Conservation (phyloP, 2,888 invertebrate species). For the Philonicus albiceps region DNA sequence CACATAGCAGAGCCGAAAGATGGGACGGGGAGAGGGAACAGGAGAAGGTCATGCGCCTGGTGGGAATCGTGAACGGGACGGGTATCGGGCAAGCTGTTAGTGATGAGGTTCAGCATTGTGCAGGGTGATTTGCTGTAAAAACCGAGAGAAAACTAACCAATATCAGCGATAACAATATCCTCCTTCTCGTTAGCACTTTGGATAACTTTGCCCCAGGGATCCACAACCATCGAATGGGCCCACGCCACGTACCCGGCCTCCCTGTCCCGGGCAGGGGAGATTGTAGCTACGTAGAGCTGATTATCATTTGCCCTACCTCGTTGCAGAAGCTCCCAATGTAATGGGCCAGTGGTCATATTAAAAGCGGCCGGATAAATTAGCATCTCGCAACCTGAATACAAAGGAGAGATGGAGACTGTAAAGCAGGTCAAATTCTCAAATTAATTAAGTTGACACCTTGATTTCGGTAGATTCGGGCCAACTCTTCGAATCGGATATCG, state of each 20-base stretch:
- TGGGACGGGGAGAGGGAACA: no score
- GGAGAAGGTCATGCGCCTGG: background rate
- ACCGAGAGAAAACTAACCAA: conserved; percentile 67
- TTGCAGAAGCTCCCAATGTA: background rate
- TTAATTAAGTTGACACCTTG: conserved; percentile 58
- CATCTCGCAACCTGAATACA: conserved; percentile 13
- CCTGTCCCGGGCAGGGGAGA: conserved; percentile 83
- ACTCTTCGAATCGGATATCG: conserved; percentile 90
- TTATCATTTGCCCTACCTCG: conserved; percentile 76
- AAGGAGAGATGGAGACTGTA: background rate
- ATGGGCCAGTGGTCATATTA: conserved; percentile 88
- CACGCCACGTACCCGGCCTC: conserved; percentile 87
- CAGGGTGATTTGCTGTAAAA: conserved; percentile 39
- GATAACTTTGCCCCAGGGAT: conserved; percentile 80
- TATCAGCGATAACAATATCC: conserved; percentile 74
- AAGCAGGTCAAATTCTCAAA: background rate
- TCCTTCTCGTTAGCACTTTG: conserved; percentile 74
- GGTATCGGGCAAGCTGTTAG: background rate
- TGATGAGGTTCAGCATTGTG: background rate
- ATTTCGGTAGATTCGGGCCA: conserved; percentile 78
- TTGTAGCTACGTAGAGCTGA: conserved; percentile 83
- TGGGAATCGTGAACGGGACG: background rate
- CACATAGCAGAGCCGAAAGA: background rate
- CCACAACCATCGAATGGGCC: conserved; percentile 85
- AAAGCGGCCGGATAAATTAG: conserved; percentile 87